Evolutionary conservation across 2,113 vertebrate species (phyloP).

Genomic region (Pachyramphus minor): DNA sequence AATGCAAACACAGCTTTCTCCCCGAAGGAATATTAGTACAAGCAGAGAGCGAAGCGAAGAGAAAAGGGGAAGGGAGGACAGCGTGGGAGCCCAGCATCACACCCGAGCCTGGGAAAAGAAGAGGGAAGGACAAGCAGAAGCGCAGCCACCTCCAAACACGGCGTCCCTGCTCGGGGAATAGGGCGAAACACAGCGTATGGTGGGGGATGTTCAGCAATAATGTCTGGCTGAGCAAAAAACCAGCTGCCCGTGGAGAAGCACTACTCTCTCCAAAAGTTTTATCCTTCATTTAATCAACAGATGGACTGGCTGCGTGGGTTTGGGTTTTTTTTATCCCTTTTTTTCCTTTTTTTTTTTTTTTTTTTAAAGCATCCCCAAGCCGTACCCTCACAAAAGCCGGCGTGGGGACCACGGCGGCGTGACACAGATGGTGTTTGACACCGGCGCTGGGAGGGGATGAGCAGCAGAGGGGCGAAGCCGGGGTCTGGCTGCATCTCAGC

Average conservation of each 20-base stretch:
- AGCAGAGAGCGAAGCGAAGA: background rate
- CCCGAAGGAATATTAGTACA: conserved; percentile 55
- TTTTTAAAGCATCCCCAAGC: conserved; percentile 15
- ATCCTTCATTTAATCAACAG: conserved; percentile 75
- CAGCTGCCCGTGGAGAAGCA: conserved; percentile 25
- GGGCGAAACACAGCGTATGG: background rate
- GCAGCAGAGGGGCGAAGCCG: background rate
- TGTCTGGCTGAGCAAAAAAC: background rate
- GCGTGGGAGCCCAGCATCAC: background rate
- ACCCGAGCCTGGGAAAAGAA: background rate
- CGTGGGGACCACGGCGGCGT: background rate
- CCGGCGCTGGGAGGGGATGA: background rate
- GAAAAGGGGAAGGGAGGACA: background rate
- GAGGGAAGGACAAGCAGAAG: background rate
- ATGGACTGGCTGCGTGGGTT: conserved; percentile 62
- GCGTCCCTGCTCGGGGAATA: background rate
- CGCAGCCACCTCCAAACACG: background rate
- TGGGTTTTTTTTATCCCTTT: background rate
- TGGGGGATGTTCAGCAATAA: background rate
- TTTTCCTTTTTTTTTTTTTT: background rate
- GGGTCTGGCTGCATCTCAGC: background rate
- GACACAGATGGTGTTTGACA: conserved; percentile 42
- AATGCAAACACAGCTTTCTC: conserved; percentile 45
- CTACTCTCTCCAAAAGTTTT: conserved; percentile 63
- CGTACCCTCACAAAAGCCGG: conserved; percentile 19